A percentile compares a stretch with the other conserved stretches of the same genome.
Conservation (phyloP, 2,113 vertebrate species). For the Centropristis striata region DNA sequence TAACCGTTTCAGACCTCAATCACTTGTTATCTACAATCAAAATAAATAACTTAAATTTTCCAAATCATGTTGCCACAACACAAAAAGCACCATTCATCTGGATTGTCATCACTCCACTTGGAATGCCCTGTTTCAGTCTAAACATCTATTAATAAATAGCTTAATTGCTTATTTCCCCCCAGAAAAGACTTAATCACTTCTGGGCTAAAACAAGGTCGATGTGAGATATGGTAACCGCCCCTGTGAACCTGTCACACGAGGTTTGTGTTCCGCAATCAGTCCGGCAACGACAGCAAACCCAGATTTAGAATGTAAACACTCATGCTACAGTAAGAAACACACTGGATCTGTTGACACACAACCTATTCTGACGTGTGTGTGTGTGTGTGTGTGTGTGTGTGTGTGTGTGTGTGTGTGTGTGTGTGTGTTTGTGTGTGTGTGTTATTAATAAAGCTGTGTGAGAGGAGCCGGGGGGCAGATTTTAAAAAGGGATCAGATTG, state of each 20-base stretch:
- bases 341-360: conserved; percentile 43
- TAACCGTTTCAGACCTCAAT: too few species aligned
- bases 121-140: conserved; percentile 16
- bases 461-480: conserved; percentile 14
- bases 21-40: background rate
- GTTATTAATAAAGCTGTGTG: conserved; percentile 66
- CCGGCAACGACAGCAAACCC: conserved; percentile 30
- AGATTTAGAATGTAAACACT: conserved; percentile 53
- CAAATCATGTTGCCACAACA: background rate
- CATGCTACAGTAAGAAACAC: conserved; percentile 14
- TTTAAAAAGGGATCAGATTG: conserved; percentile 48
- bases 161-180: conserved; percentile 52
- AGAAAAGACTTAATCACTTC: conserved; percentile 29
- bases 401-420: conserved; percentile 28
- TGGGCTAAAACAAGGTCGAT: conserved; percentile 12
- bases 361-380: conserved; percentile 11
- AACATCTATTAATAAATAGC: conserved; percentile 54
- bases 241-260: conserved; percentile 1
- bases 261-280: conserved; percentile 41
- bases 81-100: conserved; percentile 1
- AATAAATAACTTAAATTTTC: background rate
- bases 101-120: background rate
- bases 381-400: conserved; percentile 27
- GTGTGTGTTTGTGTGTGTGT: conserved; percentile 21
- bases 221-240: background rate